phyloP scores from a whole-genome alignment of 92 coral and sea anemone genomes.

The Muricea muricata region DNA sequence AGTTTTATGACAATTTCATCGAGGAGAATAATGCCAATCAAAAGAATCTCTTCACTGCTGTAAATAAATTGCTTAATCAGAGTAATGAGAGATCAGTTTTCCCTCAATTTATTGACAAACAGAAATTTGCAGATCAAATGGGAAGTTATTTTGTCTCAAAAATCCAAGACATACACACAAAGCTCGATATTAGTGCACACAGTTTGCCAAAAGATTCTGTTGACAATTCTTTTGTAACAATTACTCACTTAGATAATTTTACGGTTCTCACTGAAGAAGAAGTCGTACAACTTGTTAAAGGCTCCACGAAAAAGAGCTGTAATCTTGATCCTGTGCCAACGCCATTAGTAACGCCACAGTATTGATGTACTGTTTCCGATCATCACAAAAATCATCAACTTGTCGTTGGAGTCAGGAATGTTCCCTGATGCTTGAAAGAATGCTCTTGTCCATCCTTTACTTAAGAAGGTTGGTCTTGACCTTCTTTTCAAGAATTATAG shows the following conservation, averaged over 20 bases:
- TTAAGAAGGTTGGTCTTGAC: slow-evolving; percentile 54
- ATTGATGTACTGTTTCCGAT: slow-evolving; percentile 51
- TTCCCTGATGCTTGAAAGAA: slow-evolving; percentile 64
- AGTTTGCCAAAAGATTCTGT: background rate
- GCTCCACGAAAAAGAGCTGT: slow-evolving; percentile 44
- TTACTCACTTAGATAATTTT: slow-evolving; percentile 13
- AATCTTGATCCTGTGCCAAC: slow-evolving; percentile 52
- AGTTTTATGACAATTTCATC: slow-evolving; percentile 46
- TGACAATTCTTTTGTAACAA: slow-evolving; percentile 23
- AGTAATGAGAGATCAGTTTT: slow-evolving; percentile 40
- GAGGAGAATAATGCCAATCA: slow-evolving; percentile 43
- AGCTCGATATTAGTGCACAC: slow-evolving; percentile 45
- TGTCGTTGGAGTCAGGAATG: slow-evolving; percentile 46
- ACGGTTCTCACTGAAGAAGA: slow-evolving; percentile 38
- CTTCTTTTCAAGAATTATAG: slow-evolving; percentile 39
- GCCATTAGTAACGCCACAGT: slow-evolving; percentile 34
- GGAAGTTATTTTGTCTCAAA: slow-evolving; percentile 61
- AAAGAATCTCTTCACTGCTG: slow-evolving; percentile 41
- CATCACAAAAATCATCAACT: slow-evolving; percentile 50
- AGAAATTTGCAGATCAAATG: slow-evolving; percentile 44
- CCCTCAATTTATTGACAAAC: slow-evolving; percentile 52
- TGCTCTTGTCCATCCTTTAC: slow-evolving; percentile 57
- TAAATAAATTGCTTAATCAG: slow-evolving; percentile 60
- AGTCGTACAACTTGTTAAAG: slow-evolving; percentile 38
- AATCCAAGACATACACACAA: slow-evolving; percentile 55